Base-by-base conservation (phyloP, 2,888 invertebrate species). In the Diarsia dahlii region DNA sequence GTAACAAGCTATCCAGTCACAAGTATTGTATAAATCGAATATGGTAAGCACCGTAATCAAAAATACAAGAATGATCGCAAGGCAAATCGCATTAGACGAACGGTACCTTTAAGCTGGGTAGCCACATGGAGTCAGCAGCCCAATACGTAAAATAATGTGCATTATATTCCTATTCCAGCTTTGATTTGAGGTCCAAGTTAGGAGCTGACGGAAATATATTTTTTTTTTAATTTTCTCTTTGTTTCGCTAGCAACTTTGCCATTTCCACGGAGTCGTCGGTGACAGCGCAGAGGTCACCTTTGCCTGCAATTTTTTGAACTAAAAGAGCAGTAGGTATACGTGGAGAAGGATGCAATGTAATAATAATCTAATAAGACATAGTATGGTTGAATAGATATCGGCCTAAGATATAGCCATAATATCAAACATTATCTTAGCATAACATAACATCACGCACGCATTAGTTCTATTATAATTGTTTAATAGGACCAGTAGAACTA, bases 131-230 rank as follows among this genome's bases (percentile, higher is more conserved):
- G 70, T 81, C 80, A 84, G 81, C 66, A 74, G 64, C 77, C 80
- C 71, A 86, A 84, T 86, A 86, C 76, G 77, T 86, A 84, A 84
- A 86, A 86, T 86, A 84, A 84, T 80, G 80, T 84, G 80, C 79
- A 76, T 79, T 84, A 80, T 86, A 84, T 80, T 84, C 86, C 73
- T 73, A 86, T 77, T 72, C 45, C 60, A 73, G 71, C 58, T 56
- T 71, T 80, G 66, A 67, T 66, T 77, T 73, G 67, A 65, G 72
- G 56, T 63, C 28, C 71, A 84, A 83, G 73, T 39, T 0, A 74
- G 13, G 46, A 78, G 68, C 60, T 60, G 18, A 60, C 62, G 28
- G 15, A 18, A 20, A 20, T 15, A 76, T 39, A 23, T 28, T n/a
- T n/a, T n/a, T n/a, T n/a, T n/a, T n/a, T n/a, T n/a, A n/a, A n/a